A percentile compares a stretch with the other conserved stretches of the same genome.
These are phyloP conservation scores for Hypolimnas misippus DNA, from an alignment of 2,888 invertebrate species.

Conservation along the genomic window DNA sequence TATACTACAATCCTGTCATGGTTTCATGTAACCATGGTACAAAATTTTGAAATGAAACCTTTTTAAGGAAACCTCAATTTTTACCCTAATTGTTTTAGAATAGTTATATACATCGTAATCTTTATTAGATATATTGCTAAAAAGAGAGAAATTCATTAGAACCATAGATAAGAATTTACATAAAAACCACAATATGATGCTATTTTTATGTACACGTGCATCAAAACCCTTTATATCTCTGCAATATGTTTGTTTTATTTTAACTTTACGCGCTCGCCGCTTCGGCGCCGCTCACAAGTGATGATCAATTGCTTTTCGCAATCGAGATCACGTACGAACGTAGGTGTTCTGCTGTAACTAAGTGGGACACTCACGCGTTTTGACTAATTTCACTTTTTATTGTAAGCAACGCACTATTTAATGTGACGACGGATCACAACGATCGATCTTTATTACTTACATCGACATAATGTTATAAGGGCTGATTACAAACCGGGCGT, in stretches of 20 bases:
- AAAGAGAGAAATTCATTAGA: too few species aligned
- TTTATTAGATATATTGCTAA: too few species aligned
- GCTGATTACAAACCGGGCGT: too few species aligned
- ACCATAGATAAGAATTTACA: too few species aligned
- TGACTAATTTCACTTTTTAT: constrained; percentile 63
- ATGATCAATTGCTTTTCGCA: constrained; percentile 62
- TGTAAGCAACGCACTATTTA: constrained; percentile 41
- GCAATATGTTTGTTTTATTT: constrained; percentile 54
- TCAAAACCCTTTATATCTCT: constrained; percentile 27
- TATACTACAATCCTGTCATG: too few species aligned
- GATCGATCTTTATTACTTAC: constrained; percentile 14
- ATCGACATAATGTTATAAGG: constrained; percentile 1
- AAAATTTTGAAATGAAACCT: too few species aligned
- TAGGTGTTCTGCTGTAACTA: constrained; percentile 50
- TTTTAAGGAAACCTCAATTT: too few species aligned
- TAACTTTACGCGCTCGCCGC: constrained; percentile 57
- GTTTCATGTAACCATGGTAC: too few species aligned
- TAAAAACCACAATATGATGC: too few species aligned
- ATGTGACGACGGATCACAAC: constrained; percentile 23
- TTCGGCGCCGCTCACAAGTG: constrained; percentile 64
- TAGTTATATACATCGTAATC: too few species aligned
- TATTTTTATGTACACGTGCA: too few species aligned
- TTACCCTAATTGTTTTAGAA: too few species aligned
- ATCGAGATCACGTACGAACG: constrained; percentile 61
- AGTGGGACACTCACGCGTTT: constrained; percentile 66